phyloP scores from a whole-genome alignment of 2,113 vertebrate species.

The Podarcis cretensis region DNA sequence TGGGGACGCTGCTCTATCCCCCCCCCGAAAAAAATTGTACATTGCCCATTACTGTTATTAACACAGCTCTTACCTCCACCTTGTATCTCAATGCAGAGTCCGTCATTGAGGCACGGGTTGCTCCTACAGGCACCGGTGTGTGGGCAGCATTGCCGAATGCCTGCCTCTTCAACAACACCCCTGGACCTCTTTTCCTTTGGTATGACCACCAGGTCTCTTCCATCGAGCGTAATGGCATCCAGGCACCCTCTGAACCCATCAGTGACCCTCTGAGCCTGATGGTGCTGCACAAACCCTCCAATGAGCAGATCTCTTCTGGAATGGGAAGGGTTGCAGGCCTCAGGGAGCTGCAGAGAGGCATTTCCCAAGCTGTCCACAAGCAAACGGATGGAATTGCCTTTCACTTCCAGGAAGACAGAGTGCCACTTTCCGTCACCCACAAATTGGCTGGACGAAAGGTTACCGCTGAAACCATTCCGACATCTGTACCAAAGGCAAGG shows the following conservation, averaged over 20 bases:
- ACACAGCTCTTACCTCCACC: slow-evolving; percentile 78
- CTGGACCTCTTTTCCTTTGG: slow-evolving; percentile 57
- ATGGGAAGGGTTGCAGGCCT: slow-evolving; percentile 73
- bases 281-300: slow-evolving; percentile 67
- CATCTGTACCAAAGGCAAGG: slow-evolving; percentile 84
- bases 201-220: slow-evolving; percentile 73
- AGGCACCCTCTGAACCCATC: slow-evolving; percentile 88
- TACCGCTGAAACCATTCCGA: slow-evolving; percentile 53
- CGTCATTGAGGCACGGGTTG: slow-evolving; percentile 84
- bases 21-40: neutral
- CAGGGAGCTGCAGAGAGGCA: slow-evolving; percentile 61
- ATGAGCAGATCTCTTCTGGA: slow-evolving; percentile 78
- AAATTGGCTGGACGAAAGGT: slow-evolving; percentile 64
- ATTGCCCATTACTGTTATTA: neutral
- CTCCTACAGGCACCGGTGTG: slow-evolving; percentile 70
- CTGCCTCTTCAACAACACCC: slow-evolving; percentile 76
- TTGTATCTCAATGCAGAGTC: slow-evolving; percentile 77
- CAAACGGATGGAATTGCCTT: slow-evolving; percentile 72
- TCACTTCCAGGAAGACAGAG: slow-evolving; percentile 83
- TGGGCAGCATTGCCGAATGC: slow-evolving; percentile 84
- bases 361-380: slow-evolving; percentile 76
- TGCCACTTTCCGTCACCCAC: slow-evolving; percentile 88
- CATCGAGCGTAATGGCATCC: slow-evolving; percentile 81
- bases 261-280: slow-evolving; percentile 46
- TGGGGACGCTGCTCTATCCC: neutral